These are phyloP conservation scores for Drosophila ezoana DNA, from an alignment of 2,888 invertebrate genomes.

Conservation along the genomic window DNA sequence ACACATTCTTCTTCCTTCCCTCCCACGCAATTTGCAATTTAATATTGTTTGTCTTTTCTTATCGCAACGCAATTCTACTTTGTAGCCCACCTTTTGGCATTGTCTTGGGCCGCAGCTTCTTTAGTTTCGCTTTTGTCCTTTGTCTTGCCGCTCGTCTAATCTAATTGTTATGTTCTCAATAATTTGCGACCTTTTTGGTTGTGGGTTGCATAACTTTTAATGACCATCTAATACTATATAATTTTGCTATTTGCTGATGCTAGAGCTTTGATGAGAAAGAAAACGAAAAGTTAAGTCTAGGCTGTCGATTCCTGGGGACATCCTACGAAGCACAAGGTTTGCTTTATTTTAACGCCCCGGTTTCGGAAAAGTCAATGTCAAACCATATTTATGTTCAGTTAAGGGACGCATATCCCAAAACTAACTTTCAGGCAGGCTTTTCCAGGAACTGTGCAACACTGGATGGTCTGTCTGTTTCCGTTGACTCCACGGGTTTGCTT, in stretches of 20 bases:
- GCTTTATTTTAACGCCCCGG: too few species aligned
- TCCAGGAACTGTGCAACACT: too few species aligned
- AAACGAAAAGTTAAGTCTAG: too few species aligned
- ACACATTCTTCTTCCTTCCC: not conserved
- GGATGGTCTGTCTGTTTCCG: too few species aligned
- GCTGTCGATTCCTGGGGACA: too few species aligned
- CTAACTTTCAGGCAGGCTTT: too few species aligned
- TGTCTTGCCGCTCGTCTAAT: conserved; percentile 29
- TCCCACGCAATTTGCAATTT: conserved; percentile 29
- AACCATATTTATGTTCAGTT: too few species aligned
- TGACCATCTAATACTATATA: not conserved
- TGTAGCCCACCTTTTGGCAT: conserved; percentile 11
- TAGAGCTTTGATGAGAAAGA: conserved; percentile 1
- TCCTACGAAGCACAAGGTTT: too few species aligned
- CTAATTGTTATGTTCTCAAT: conserved; percentile 50
- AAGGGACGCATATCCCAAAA: too few species aligned
- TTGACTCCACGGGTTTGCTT: too few species aligned
- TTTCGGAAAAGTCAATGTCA: too few species aligned
- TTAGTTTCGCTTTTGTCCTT: conserved; percentile 10
- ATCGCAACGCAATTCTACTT: conserved; percentile 13
- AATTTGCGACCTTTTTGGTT: conserved; percentile 41
- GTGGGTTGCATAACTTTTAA: conserved; percentile 46
- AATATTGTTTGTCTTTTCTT: conserved; percentile 14
- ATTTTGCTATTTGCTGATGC: conserved; percentile 20
- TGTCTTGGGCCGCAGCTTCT: conserved; percentile 17